Base-by-base conservation (phyloP, 2,888 invertebrate genomes). In the Eilema sororculum region DNA sequence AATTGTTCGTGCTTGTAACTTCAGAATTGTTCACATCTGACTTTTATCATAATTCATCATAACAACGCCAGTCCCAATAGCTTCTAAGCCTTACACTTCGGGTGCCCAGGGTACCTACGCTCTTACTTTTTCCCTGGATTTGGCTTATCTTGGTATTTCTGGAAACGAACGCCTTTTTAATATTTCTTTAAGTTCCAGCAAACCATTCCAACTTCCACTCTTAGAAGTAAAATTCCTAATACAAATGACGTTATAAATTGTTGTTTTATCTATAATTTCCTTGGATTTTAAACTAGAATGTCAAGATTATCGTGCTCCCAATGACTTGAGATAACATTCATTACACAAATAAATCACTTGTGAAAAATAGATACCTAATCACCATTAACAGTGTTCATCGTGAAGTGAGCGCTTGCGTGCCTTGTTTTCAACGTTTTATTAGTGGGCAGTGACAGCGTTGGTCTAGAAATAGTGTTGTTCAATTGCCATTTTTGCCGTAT, bases 381-480 rank as follows among this genome's bases (percentile, higher is more conserved):
- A 70, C 56, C 69, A 77, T 74, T 77, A 37, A 66, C 71, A 71
- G 62, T 74, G 69, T 73, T 78, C 72, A 74, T 65, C 28, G 70
- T 67, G 59, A 58, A 68, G 72, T 76, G 76, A 72, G 33, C 68
- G 63, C 63, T 66, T 24, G 65, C 60, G 63, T 41, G 37, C n/a
- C 46, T 60, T 60, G 46, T 28, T 46, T 62, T 62, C 57, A 30
- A 41, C 58, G 63, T 72, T 63, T 37, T 69, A 72, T 72, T 63
- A 63, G 57, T 70, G 46, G 63, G 33, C 41, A 61, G 41, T 46
- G 25, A 59, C 20, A 57, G 60, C 52, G 69, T 41, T 56, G 68
- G 24, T 72, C 80, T 74, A 78, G 74, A 65, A 81, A 81, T 82
- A 82, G 80, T 74, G 71, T 76, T 71, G 75, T 74, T 72, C 72